Evolutionary conservation across 2,797 vertebrate genomes (phyloP).

Genomic region (Dromococcyx pavoninus): DNA sequence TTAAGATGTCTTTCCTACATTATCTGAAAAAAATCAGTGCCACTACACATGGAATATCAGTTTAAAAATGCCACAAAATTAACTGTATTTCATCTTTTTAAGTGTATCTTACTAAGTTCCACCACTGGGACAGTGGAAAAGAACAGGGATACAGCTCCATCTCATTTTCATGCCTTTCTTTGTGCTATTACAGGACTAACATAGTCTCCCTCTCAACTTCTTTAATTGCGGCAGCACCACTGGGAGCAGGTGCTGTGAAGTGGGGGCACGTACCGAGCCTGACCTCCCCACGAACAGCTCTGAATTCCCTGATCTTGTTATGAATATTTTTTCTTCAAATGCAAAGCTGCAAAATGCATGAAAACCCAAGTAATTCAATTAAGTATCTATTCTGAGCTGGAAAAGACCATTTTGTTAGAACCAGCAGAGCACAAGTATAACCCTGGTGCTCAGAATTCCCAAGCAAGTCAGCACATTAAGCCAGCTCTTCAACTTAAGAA

Average conservation of each 20-base stretch:
- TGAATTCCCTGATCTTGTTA: slow-evolving; percentile 68
- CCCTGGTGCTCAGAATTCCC: slow-evolving; percentile 79
- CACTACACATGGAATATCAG: not conserved
- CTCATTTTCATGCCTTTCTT: not conserved
- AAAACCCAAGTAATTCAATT: slow-evolving; percentile 81
- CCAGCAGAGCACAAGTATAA: slow-evolving; percentile 75
- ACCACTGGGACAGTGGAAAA: not conserved
- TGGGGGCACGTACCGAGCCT: slow-evolving; percentile 23
- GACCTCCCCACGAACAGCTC: slow-evolving; percentile 48
- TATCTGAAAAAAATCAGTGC: not conserved
- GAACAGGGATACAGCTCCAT: not conserved
- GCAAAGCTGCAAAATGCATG: slow-evolving; percentile 76
- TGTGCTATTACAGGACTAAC: not conserved
- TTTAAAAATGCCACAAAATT: not conserved
- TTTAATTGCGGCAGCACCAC: slow-evolving; percentile 14
- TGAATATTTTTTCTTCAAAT: slow-evolving; percentile 69
- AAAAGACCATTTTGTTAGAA: slow-evolving; percentile 78
- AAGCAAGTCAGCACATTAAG: slow-evolving; percentile 84
- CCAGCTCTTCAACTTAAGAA: slow-evolving; percentile 85
- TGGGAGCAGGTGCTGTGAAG: slow-evolving; percentile 63
- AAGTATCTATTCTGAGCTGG: slow-evolving; percentile 76
- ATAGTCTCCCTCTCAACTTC: not conserved
- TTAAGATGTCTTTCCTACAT: not conserved
- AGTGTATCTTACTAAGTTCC: not conserved
- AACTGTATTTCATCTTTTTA: not conserved